Evolutionary conservation across 2,113 vertebrate species (phyloP), one percentile per base, ranked within the genome.

Genomic region (Bambusicola thoracicus): DNA sequence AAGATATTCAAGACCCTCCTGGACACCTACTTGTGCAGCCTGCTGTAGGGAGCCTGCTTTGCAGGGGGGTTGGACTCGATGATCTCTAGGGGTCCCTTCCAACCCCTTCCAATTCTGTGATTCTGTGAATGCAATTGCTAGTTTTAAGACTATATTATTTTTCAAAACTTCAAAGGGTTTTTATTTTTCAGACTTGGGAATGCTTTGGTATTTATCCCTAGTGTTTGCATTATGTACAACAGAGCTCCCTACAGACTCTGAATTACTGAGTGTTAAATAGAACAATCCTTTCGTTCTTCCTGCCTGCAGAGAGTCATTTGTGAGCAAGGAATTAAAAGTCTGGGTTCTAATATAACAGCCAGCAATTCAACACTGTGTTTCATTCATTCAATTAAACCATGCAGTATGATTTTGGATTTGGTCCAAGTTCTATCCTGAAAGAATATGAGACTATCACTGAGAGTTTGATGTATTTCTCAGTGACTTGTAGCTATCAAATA

Each of bases 351-450:
- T 61, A 63, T 46, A 96, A 85, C 94, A 97, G 89, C 91, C 94
- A 94, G 81, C 72, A 93, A 92, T 82, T 59, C 95, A 92, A 77
- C 81, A 51, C 48, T 89, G 83, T 86, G 83, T 79, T 96, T 86
- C 89, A 90, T 86, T 85, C 87, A 91, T 97, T 96, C 96, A 80
- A 85, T 96, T 94, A 94, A 95, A 87, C 46, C 30, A 74, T 85
- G 65, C 87, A 87, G 78, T 87, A 44, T 0, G 8, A 68, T 86
- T 90, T 86, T 89, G 90, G 80, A 65, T 74, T 25, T 81, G 27
- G 13, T 94, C 76, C 94, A 95, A 88, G 49, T 53, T 44, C 40
- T 68, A 11, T 72, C 51, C 73, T 81, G 53, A 72, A 86, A 91
- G 51, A 87, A 65, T 49, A 65, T 19, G 72, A 90, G 65, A 13